Evolutionary conservation across 2,113 vertebrate genomes (phyloP).

Genomic region (Pipa parva): DNA sequence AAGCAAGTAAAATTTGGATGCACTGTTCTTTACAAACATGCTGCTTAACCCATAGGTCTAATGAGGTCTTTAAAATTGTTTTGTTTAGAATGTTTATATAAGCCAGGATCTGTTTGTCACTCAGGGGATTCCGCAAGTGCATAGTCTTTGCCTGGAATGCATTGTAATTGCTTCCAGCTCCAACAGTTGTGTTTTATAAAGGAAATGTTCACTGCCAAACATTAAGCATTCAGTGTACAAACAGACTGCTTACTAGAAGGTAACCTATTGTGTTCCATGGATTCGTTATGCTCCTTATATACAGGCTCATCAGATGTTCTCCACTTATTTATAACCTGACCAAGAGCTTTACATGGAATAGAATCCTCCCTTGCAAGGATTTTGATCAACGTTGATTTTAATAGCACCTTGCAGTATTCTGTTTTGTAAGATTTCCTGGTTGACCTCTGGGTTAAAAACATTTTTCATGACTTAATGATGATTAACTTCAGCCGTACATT

Average conservation of each 20-base stretch:
- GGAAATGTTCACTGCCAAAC: background rate
- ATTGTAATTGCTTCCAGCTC: background rate
- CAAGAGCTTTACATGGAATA: background rate
- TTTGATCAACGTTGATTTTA: background rate
- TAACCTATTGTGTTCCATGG: background rate
- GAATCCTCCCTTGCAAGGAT: too few relatives aligned
- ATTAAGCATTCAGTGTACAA: background rate
- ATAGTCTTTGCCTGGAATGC: background rate
- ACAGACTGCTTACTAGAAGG: background rate
- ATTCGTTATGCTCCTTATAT: background rate
- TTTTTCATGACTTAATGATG: background rate
- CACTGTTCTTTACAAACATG: background rate
- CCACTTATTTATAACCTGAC: background rate
- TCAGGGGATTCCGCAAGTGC: background rate
- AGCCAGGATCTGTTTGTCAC: background rate
- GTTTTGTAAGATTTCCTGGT: background rate
- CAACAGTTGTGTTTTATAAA: constrained; percentile 2
- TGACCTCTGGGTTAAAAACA: background rate
- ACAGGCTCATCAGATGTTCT: background rate
- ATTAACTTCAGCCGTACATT: background rate
- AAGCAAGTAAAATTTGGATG: too few relatives aligned
- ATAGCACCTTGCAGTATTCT: background rate
- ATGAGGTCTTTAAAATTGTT: background rate
- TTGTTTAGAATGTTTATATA: background rate
- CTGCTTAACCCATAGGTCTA: background rate